A percentile compares a stretch with the other conserved stretches of the same genome.
These are phyloP conservation scores for Cotesia chilonis DNA, from an alignment of 1,140 invertebrate genomes.

Conservation along the genomic window DNA sequence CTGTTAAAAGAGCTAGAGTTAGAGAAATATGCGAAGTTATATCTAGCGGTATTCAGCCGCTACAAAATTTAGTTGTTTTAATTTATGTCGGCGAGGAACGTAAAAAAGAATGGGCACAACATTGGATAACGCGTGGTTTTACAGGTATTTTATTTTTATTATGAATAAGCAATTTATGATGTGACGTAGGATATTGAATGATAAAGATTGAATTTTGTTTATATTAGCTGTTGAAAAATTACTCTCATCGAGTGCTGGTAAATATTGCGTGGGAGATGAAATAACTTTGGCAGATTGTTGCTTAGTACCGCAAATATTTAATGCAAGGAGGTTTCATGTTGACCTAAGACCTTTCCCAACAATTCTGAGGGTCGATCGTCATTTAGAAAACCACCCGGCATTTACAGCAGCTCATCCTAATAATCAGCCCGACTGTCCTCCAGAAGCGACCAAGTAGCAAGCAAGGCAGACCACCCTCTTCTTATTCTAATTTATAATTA, in stretches of 20 bases:
- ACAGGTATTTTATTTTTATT: constrained; percentile 63
- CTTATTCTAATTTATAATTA: constrained; percentile 56
- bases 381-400: constrained; percentile 86
- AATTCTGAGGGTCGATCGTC: constrained; percentile 85
- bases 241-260: constrained; percentile 83
- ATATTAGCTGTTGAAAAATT: constrained; percentile 84
- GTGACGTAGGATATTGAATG: no score
- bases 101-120: constrained; percentile 90
- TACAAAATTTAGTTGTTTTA: constrained; percentile 91
- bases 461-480: constrained; percentile 66
- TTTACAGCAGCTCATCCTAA: constrained; percentile 88
- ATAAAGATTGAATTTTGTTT: no score
- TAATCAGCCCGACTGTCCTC: constrained; percentile 91
- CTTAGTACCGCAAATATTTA: constrained; percentile 92
- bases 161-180: no score
- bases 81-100: constrained; percentile 86
- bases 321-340: constrained; percentile 90
- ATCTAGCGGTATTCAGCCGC: constrained; percentile 91
- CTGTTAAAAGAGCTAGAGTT: constrained; percentile 85
- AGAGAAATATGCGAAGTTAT: constrained; percentile 84
- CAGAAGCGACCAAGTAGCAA: constrained; percentile 80
- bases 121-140: constrained; percentile 92
- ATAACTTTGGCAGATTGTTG: constrained; percentile 95
- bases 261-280: constrained; percentile 94
- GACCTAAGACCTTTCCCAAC: constrained; percentile 89